Percentiles rank a stretch among this genome's conserved stretches.
phyloP scores from a whole-genome alignment of 1,140 invertebrate species.

The Pinna nobilis region DNA sequence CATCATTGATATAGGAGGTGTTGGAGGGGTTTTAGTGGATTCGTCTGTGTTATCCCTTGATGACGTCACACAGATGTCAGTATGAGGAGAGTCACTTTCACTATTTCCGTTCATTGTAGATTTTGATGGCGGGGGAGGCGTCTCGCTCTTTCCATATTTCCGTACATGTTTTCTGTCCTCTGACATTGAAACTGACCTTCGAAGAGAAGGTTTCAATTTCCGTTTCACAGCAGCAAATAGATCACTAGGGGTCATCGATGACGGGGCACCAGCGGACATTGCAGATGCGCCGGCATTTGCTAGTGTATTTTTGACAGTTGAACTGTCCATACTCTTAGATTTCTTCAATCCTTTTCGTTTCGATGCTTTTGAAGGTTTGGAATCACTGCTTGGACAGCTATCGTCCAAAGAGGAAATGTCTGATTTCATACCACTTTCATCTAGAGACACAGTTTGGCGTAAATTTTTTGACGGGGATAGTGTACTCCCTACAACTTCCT shows the following conservation, averaged over 20 bases:
- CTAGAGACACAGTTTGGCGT: neutral
- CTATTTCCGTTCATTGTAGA: neutral
- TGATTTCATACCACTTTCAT: neutral
- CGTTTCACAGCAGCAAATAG: conserved; percentile 45
- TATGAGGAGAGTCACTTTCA: too few relatives aligned
- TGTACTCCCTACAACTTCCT: neutral
- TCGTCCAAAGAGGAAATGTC: neutral
- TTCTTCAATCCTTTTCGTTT: conserved; percentile 39
- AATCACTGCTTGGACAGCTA: too few relatives aligned
- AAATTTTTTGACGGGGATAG: neutral
- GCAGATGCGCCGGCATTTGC: conserved; percentile 35
- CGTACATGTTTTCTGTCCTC: conserved; percentile 10
- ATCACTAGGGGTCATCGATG: conserved; percentile 26
- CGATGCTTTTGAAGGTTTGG: neutral
- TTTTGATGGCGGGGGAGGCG: neutral
- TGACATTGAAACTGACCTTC: conserved; percentile 37
- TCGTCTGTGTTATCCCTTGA: neutral
- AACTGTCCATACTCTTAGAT: conserved; percentile 44
- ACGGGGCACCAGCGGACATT: conserved; percentile 33
- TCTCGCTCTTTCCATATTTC: neutral
- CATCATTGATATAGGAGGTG: conserved; percentile 41
- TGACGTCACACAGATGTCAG: neutral
- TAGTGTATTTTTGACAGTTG: conserved; percentile 20
- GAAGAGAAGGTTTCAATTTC: conserved; percentile 38
- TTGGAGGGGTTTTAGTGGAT: conserved; percentile 37